Percentiles rank a stretch among this genome's conserved stretches.
These are phyloP conservation scores for Oithona nana DNA, from an alignment of 2,888 invertebrate species.

Conservation along the genomic window DNA sequence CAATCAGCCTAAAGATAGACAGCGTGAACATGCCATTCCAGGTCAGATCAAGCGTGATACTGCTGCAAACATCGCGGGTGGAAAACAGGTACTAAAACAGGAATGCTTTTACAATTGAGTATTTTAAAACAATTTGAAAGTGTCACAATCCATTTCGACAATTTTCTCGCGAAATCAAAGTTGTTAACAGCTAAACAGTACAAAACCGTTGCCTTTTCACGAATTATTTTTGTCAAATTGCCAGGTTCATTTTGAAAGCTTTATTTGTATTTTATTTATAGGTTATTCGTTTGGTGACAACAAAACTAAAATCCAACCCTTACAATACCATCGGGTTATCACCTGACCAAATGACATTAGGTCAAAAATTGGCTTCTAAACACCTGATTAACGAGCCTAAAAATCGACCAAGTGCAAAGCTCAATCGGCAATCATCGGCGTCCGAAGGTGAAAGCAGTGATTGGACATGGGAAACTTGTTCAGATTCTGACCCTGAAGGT, in stretches of 20 bases:
- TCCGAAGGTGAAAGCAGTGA: neutral
- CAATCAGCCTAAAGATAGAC: neutral
- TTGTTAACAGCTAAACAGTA: too few species aligned
- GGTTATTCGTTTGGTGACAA: conserved; percentile 15
- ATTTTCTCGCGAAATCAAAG: too few species aligned
- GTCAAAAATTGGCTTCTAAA: conserved; percentile 13
- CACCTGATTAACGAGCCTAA: conserved; percentile 5
- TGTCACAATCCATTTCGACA: too few species aligned
- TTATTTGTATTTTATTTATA: neutral
- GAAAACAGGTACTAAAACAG: conserved; percentile 5
- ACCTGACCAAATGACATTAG: conserved; percentile 1
- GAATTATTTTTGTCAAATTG: too few species aligned
- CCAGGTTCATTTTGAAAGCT: too few species aligned
- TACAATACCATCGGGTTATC: neutral
- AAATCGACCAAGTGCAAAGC: neutral
- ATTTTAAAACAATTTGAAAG: too few species aligned
- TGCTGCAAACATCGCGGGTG: conserved; percentile 10
- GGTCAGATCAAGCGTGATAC: conserved; percentile 14
- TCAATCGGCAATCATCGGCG: neutral
- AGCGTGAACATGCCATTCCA: conserved; percentile 5
- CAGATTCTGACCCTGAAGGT: conserved; percentile 11
- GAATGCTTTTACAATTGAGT: too few species aligned
- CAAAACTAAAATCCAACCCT: conserved; percentile 1
- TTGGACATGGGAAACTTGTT: conserved; percentile 17
- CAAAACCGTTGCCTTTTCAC: too few species aligned